These are phyloP conservation scores for Anthonomus grandis DNA, from an alignment of 1,140 invertebrate species.

Conservation along the genomic window DNA sequence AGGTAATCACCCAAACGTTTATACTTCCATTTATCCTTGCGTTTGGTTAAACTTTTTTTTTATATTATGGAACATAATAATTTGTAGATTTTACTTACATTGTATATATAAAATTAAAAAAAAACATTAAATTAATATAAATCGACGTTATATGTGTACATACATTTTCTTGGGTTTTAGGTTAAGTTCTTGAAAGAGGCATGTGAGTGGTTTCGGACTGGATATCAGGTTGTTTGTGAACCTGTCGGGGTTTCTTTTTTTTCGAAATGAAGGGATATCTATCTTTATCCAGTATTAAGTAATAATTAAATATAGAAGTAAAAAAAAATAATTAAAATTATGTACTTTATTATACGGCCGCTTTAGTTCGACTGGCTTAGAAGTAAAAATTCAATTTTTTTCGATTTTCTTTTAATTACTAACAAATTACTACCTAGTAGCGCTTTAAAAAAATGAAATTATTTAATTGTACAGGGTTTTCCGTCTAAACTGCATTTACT, in stretches of 20 bases:
- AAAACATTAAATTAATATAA: slow-evolving; percentile 33
- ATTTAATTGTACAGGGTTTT: too few species aligned
- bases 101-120: slow-evolving; percentile 32
- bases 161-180: slow-evolving; percentile 30
- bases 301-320: neutral
- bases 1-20: too few species aligned
- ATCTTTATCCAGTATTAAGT: too few species aligned
- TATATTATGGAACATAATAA: slow-evolving; percentile 25
- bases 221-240: neutral
- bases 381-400: neutral
- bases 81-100: slow-evolving; percentile 31
- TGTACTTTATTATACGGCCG: neutral
- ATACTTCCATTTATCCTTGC: slow-evolving; percentile 28
- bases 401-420: neutral
- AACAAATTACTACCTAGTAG: too few species aligned
- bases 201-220: slow-evolving; percentile 1
- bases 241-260: too few species aligned
- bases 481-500: too few species aligned
- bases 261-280: neutral
- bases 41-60: slow-evolving; percentile 18
- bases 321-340: neutral
- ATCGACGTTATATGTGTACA: slow-evolving; percentile 30
- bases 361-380: neutral
- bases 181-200: slow-evolving; percentile 9
- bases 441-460: too few species aligned